A percentile compares a stretch with the other conserved stretches of the same genome.
Conservation (phyloP, 2,888 invertebrate genomes). For the Polia nebulosa region DNA sequence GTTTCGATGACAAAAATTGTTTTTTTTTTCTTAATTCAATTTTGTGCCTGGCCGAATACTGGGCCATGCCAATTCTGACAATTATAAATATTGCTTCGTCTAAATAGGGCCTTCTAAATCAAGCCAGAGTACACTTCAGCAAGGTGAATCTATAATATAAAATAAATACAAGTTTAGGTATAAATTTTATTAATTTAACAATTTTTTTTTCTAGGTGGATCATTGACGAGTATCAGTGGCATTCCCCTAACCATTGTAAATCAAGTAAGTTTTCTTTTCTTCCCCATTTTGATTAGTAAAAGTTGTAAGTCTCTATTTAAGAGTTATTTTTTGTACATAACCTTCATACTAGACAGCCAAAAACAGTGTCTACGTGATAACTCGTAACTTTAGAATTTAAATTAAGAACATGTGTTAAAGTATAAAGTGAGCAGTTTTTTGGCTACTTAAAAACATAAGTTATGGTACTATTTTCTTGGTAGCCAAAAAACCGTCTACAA, state of each 20-base stretch:
- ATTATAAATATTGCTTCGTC: too few relatives aligned
- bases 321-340: background rate
- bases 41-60: too few relatives aligned
- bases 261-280: constrained; percentile 60
- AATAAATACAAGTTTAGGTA: too few relatives aligned
- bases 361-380: background rate
- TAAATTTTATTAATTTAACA: background rate
- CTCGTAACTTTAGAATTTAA: background rate
- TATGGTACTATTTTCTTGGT: background rate
- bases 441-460: background rate
- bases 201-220: constrained; percentile 69
- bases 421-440: background rate
- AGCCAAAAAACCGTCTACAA: too few relatives aligned
- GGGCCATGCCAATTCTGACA: too few relatives aligned
- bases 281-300: background rate
- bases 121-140: too few relatives aligned
- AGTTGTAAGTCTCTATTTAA: background rate
- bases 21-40: too few relatives aligned
- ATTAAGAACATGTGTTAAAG: background rate
- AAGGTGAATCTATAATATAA: too few relatives aligned
- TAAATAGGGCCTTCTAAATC: too few relatives aligned
- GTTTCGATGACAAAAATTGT: too few relatives aligned
- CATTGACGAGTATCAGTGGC: constrained; percentile 72
- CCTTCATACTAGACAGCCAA: background rate
- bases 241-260: constrained; percentile 71